phyloP scores from a whole-genome alignment of 2,888 invertebrate species.

The Palloptera scutellata region DNA sequence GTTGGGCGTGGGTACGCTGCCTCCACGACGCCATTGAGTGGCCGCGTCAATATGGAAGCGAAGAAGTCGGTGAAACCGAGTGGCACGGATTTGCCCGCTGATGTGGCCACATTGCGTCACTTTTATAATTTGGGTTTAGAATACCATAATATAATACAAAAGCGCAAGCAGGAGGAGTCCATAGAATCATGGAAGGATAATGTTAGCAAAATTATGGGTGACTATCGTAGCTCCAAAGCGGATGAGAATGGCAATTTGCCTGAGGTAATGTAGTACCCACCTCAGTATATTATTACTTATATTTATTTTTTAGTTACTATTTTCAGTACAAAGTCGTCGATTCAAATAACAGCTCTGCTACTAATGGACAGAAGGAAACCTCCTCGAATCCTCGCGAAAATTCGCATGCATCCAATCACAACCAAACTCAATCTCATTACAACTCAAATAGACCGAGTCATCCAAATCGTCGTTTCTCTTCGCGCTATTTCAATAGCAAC shows the following conservation, averaged over 20 bases:
- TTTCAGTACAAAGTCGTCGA: conserved; percentile 25
- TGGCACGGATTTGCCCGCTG: conserved; percentile 62
- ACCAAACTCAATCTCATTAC: conserved; percentile 26
- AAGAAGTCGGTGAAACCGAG: conserved; percentile 50
- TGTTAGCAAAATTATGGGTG: not conserved
- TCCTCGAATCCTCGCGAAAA: not conserved
- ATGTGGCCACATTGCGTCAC: conserved; percentile 71
- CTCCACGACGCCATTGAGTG: conserved; percentile 38
- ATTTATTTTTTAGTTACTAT: too few relatives aligned
- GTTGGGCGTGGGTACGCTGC: conserved; percentile 27
- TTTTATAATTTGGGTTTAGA: conserved; percentile 76
- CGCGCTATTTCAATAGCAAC: conserved; percentile 50
- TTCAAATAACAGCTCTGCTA: conserved; percentile 35
- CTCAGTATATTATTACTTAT: not conserved
- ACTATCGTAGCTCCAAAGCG: not conserved
- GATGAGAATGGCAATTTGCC: not conserved
- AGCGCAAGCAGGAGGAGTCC: conserved; percentile 13
- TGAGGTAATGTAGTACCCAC: not conserved
- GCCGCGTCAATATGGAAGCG: conserved; percentile 49
- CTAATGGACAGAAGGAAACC: not conserved
- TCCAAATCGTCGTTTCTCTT: conserved; percentile 44
- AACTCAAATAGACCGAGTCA: conserved; percentile 3
- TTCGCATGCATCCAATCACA: conserved; percentile 9
- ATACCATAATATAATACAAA: conserved; percentile 36
- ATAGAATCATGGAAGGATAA: conserved; percentile 28